Conservation (phyloP, 2,113 vertebrate species). For the Sarotherodon lohbergeri region DNA sequence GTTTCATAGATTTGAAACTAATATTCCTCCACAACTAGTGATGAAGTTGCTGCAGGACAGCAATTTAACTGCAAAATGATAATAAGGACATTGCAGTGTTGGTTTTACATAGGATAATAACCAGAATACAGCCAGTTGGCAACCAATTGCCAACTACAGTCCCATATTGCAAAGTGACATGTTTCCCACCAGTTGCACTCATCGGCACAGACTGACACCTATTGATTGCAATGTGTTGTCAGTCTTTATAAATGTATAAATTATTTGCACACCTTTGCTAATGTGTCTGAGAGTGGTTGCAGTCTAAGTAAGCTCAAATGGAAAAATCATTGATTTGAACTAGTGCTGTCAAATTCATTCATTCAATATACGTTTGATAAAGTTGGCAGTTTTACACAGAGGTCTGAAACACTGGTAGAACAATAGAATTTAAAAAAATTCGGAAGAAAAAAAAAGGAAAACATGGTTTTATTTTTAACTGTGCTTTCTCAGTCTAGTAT, state of each 20-base stretch:
- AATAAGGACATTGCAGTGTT: background rate
- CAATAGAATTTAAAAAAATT: background rate
- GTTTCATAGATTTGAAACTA: background rate
- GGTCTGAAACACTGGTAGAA: background rate
- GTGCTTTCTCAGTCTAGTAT: background rate
- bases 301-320: background rate
- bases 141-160: background rate
- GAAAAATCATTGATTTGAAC: background rate
- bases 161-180: background rate
- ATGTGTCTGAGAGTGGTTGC: background rate
- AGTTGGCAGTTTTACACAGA: background rate
- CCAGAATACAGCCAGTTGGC: background rate
- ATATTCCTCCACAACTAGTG: background rate
- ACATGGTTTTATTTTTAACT: background rate
- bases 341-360: background rate
- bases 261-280: background rate
- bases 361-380: background rate
- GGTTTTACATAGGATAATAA: background rate
- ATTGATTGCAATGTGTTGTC: background rate
- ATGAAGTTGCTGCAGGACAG: background rate
- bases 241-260: background rate
- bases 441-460: background rate
- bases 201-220: background rate
- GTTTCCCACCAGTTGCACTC: background rate
- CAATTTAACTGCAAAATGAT: background rate